A percentile compares a stretch with the other conserved stretches of the same genome.
Conservation (phyloP, 2,797 vertebrate species). For the Bothrops alternatus region DNA sequence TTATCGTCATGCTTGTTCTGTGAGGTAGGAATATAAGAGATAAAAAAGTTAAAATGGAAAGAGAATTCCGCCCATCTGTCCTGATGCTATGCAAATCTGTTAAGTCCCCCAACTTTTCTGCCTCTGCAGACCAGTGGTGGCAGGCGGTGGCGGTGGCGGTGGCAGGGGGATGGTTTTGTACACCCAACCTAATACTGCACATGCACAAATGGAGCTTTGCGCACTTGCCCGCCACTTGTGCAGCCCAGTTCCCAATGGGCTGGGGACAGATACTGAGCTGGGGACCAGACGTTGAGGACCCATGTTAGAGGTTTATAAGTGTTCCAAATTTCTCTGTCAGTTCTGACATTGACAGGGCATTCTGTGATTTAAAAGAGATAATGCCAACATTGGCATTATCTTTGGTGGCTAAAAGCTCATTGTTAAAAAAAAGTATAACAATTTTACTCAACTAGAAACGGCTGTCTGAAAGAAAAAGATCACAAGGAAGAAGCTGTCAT, state of each 20-base stretch:
- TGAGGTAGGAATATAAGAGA: not conserved
- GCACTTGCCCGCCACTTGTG: fast-evolving
- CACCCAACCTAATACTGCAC: not conserved
- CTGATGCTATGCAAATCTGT: not conserved
- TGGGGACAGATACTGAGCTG: not conserved
- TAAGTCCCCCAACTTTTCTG: not conserved
- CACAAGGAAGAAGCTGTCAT: not conserved
- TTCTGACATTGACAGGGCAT: not conserved
- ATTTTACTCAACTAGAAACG: not conserved
- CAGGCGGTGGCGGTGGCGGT: fast-evolving
- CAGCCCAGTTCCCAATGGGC: not conserved
- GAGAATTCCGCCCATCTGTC: not conserved
- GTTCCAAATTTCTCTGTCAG: not conserved
- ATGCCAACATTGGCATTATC: not conserved
- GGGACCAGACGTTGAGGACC: not conserved
- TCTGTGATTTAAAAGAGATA: not conserved
- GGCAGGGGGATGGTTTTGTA: not conserved
- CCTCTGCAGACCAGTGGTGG: not conserved
- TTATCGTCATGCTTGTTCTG: not conserved
- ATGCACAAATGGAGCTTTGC: not conserved
- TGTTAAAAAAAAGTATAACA: not conserved
- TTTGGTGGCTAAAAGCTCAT: not conserved
- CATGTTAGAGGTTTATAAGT: not conserved
- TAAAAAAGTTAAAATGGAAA: not conserved
- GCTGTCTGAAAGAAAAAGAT: not conserved